Evolutionary conservation across 2,113 vertebrate genomes (phyloP), one percentile per base, ranked within the genome.

Genomic region (Oenanthe melanoleuca): DNA sequence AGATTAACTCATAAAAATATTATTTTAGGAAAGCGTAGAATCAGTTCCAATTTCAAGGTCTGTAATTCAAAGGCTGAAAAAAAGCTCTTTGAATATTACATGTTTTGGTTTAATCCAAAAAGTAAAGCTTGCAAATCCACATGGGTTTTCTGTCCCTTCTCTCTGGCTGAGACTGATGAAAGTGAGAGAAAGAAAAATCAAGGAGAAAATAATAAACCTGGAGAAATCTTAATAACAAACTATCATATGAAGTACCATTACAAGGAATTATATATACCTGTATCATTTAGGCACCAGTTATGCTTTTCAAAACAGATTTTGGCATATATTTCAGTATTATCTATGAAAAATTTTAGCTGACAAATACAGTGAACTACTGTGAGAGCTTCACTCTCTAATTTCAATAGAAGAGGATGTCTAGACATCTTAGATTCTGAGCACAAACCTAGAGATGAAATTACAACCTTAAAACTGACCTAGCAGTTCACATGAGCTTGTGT

Each of bases 1-100:
- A 94, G 77, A 89, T 94, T 95, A 88, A 73, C 73, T 95, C 57
- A 74, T 91, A 96, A 97, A 93, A 89, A 85, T 94, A 92, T 83
- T 96, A 67, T 92, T 70, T 60, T 70, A 95, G 37, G 33, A 92
- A 77, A 50, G 38, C 57, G 1, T 55, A 95, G 96, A 96, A 95
- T 94, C 81, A 95, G 55, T 87, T 97, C 29, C 70, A 94, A 49
- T 95, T 95, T 95, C 91, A 97, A 71, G 38, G 15, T 72, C 34
- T 91, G 18, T 86, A 89, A 86, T 91, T 88, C 69, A 47, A 64
- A 81, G 34, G 8, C 72, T 86, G 56, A 78, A 93, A 93, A 89
- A 93, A 92, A 19, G 2, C 15, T 53, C 66, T 70, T 73, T 5
- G 9, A 93, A 69, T 75, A 70, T 67, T 91, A 9, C 9, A 38